These are phyloP conservation scores for Ceratina japonica DNA, from an alignment of 1,140 invertebrate genomes.

Conservation along the genomic window DNA sequence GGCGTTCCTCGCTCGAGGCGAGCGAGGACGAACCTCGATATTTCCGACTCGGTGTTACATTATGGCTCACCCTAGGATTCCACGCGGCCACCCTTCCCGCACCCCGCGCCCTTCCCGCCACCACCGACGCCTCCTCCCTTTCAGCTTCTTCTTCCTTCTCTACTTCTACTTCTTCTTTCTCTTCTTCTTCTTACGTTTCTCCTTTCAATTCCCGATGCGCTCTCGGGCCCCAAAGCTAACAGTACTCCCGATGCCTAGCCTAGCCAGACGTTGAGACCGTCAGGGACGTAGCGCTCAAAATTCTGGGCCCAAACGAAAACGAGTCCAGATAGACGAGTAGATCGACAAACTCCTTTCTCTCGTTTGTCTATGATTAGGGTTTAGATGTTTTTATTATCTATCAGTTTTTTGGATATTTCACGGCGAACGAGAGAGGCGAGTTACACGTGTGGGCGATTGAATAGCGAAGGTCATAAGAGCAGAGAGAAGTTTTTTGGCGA, in stretches of 20 bases:
- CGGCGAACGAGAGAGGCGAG: too few relatives aligned
- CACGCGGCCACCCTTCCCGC: constrained; percentile 15
- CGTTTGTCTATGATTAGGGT: background rate
- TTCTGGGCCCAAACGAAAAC: constrained; percentile 53
- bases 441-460: background rate
- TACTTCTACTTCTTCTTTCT: background rate
- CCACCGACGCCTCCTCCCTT: constrained; percentile 25
- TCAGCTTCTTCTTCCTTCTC: background rate
- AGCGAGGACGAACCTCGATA: constrained; percentile 53
- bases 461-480: background rate
- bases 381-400: too few relatives aligned
- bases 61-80: constrained; percentile 50
- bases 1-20: constrained; percentile 38
- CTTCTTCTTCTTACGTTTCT: constrained; percentile 4
- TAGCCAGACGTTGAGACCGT: constrained; percentile 61
- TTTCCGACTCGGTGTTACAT: constrained; percentile 55
- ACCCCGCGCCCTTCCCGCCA: constrained; percentile 12
- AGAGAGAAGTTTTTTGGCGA: background rate
- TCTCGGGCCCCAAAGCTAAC: constrained; percentile 56
- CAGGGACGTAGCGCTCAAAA: constrained; percentile 62
- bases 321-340: background rate
- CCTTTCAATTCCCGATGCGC: constrained; percentile 32
- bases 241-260: constrained; percentile 62
- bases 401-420: background rate
- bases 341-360: too few relatives aligned